Conservation (phyloP, 64 coral and sea anemone species). For the Dendrophyllia cribrosa region DNA sequence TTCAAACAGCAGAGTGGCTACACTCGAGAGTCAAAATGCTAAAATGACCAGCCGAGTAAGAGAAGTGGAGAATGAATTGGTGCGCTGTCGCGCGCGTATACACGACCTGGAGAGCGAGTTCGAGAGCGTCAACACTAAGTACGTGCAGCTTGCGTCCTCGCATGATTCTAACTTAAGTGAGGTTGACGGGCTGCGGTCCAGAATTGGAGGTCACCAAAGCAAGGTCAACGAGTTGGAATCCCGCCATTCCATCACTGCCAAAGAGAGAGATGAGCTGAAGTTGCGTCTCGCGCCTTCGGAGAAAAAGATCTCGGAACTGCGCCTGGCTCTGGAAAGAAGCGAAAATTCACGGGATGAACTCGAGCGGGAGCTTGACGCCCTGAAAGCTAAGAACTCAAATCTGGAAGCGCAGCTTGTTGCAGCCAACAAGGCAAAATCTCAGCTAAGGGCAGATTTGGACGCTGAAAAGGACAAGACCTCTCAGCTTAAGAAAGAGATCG, state of each 20-base stretch:
- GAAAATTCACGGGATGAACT: constrained; percentile 88
- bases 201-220: constrained; percentile 69
- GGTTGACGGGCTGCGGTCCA: constrained; percentile 79
- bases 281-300: constrained; percentile 79
- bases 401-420: constrained; percentile 85
- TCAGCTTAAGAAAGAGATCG: constrained; percentile 90
- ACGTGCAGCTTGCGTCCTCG: constrained; percentile 70
- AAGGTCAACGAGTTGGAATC: constrained; percentile 93
- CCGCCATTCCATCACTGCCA: constrained; percentile 76
- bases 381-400: constrained; percentile 84
- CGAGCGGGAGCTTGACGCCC: constrained; percentile 66
- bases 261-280: constrained; percentile 93
- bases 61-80: constrained; percentile 80
- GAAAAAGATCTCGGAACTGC: constrained; percentile 84
- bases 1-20: constrained; percentile 56
- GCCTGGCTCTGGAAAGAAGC: constrained; percentile 82
- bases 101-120: constrained; percentile 79
- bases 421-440: constrained; percentile 79
- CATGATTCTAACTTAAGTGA: constrained; percentile 80
- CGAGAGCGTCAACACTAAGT: constrained; percentile 50
- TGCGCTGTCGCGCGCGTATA: constrained; percentile 64
- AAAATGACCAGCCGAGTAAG: constrained; percentile 64
- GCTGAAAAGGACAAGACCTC: constrained; percentile 82
- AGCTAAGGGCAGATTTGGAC: constrained; percentile 85
- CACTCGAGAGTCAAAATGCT: constrained; percentile 58